These are phyloP conservation scores for Cryptomyrus ogoouensis DNA, from an alignment of 2,113 vertebrate species.

Conservation along the genomic window DNA sequence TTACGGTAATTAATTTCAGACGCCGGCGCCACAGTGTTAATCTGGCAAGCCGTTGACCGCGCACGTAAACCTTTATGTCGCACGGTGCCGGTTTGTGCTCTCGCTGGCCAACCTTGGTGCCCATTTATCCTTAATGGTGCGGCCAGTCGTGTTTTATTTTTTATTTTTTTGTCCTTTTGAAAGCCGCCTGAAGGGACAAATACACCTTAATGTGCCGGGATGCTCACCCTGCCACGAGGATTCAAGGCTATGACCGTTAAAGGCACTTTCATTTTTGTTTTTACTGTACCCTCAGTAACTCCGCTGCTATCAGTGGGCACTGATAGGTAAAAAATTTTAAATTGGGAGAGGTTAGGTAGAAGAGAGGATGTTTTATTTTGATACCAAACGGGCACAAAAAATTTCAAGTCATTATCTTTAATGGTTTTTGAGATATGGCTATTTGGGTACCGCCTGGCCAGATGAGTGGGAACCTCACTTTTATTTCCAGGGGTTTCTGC, in stretches of 20 bases:
- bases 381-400: background rate
- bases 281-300: background rate
- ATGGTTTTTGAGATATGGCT: background rate
- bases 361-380: background rate
- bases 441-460: background rate
- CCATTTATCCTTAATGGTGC: background rate
- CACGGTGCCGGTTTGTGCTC: background rate
- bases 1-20: conserved; percentile 9
- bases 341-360: background rate
- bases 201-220: background rate
- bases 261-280: background rate
- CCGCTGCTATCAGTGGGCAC: background rate
- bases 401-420: background rate
- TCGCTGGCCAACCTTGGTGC: background rate
- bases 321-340: background rate
- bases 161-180: background rate
- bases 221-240: background rate
- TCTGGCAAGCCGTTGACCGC: background rate
- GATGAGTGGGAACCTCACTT: background rate
- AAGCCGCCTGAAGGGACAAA: background rate
- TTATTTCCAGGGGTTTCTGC: background rate
- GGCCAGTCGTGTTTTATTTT: background rate
- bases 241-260: background rate
- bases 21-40: background rate
- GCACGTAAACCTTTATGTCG: background rate